Evolutionary conservation across 2,113 vertebrate species (phyloP), one percentile per base, ranked within the genome.

Genomic region (Felis chaus): DNA sequence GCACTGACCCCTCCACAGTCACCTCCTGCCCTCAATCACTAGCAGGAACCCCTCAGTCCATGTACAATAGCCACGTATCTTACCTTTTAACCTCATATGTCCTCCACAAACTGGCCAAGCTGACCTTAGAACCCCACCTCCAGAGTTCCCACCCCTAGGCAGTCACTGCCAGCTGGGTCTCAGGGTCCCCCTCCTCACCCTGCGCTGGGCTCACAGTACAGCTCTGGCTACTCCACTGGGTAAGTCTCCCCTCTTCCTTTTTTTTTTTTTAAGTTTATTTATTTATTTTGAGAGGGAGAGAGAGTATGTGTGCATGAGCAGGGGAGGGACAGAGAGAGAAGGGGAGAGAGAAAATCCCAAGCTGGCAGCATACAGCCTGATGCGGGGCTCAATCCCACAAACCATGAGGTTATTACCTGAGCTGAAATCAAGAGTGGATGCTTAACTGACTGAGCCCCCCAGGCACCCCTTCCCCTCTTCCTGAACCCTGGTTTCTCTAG

Each of bases 91-190:
- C 7, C n/a, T 66, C 6, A 48, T 1, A 31, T 14, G 36, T 21
- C 33, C 39, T 57, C 45, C 53, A 89, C 7, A 16, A 27, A 19
- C 23, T 12, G 12, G 65, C 29, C 79, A n/a, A 21, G 41, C 36
- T 55, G 36, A 50, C 25, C 39, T 39, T 31, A 53, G 71, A 33
- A 25, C 65, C 8, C 14, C 1, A 7, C 27, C 33, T 73, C 45
- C 0, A 0, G 41, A 10, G 14, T 14, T 45, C 25, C 66, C 5
- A 27, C 9, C n/a, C 31, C 1, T 57, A 31, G 29, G 45, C 53
- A 78, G 69, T 74, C 23, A 9, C 36, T 15, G 14, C 83, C 36
- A 15, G 63, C 53, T 55, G 7, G 50, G 57, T 14, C 48, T 87
- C 48, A 69, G 48, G 36, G 57, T 39, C 2, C 55, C 69, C 45